Evolutionary conservation across 2,888 invertebrate genomes (phyloP).

Genomic region (Enchytraeus crypticus): DNA sequence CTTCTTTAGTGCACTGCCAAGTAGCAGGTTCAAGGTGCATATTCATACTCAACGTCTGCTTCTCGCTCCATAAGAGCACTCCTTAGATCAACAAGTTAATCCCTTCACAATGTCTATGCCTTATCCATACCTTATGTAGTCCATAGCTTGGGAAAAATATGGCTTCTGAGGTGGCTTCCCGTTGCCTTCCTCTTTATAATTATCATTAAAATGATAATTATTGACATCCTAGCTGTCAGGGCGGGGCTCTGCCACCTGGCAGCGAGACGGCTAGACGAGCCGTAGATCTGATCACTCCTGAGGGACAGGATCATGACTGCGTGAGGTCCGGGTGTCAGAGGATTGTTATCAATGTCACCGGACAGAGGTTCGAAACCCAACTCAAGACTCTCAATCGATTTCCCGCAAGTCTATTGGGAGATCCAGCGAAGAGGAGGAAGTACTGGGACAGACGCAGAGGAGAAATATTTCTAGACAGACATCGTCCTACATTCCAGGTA

Average conservation of each 20-base stretch:
- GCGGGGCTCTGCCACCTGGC: neutral
- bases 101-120: no score
- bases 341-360: conserved; percentile 34
- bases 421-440: conserved; percentile 33
- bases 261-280: neutral
- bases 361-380: conserved; percentile 46
- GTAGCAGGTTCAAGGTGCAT: no score
- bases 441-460: conserved; percentile 39
- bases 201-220: neutral
- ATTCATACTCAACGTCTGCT: no score
- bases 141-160: no score
- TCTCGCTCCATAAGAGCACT: no score
- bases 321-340: conserved; percentile 13
- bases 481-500: conserved; percentile 44
- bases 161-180: no score
- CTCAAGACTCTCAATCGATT: conserved; percentile 41
- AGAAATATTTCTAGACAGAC: conserved; percentile 46
- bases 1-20: no score
- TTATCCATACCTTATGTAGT: no score
- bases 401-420: conserved; percentile 43
- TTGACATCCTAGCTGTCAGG: neutral
- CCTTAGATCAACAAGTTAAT: no score
- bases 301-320: conserved; percentile 1
- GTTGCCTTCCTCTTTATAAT: no score
- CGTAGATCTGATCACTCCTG: neutral